These are phyloP conservation scores for Scaptomyza parva DNA, from an alignment of 2,888 invertebrate genomes.

Conservation along the genomic window DNA sequence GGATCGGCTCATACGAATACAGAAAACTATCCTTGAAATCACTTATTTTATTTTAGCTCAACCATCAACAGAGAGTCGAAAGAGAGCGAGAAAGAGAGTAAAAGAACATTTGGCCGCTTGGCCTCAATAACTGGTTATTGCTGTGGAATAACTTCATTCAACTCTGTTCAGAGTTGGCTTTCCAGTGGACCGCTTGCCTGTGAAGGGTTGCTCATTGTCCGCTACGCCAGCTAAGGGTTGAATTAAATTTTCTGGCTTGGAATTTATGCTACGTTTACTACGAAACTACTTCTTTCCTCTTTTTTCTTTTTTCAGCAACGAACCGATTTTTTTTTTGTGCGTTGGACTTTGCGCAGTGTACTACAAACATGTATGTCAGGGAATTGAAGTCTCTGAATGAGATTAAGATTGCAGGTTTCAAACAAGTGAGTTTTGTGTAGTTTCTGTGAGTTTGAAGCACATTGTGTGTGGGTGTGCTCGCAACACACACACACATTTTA, in stretches of 20 bases:
- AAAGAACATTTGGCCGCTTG: constrained; percentile 10
- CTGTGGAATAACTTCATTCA: constrained; percentile 36
- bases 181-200: constrained; percentile 36
- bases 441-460: constrained; percentile 4
- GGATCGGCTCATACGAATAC: neutral
- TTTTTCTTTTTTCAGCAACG: constrained; percentile 9
- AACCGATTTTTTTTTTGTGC: constrained; percentile 27
- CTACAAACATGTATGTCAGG: neutral
- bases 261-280: constrained; percentile 35
- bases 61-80: constrained; percentile 22
- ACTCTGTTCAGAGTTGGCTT: constrained; percentile 20
- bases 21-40: constrained; percentile 12
- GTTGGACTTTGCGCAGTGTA: constrained; percentile 14
- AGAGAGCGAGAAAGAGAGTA: neutral
- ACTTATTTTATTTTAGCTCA: constrained; percentile 10
- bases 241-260: constrained; percentile 4
- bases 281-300: constrained; percentile 7
- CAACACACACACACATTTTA: neutral
- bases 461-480: neutral
- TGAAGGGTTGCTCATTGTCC: constrained; percentile 41
- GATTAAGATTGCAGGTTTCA: constrained; percentile 19
- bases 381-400: constrained; percentile 7
- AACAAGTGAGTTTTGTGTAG: neutral
- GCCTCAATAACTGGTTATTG: constrained; percentile 34
- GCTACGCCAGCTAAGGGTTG: constrained; percentile 35